Conservation (phyloP, 1,140 invertebrate species). For the Goniozus legneri region DNA sequence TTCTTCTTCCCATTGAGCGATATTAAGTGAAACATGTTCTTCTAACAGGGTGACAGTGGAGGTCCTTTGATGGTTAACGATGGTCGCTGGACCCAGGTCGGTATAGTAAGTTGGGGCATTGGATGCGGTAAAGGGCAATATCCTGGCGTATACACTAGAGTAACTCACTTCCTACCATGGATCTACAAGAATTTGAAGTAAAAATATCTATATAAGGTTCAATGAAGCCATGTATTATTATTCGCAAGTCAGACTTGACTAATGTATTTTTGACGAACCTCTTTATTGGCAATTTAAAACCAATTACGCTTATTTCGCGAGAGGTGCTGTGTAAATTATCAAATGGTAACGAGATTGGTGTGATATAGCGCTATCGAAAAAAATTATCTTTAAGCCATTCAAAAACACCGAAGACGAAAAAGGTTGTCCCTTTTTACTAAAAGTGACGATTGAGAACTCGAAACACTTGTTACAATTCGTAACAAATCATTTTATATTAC, state of each 20-base stretch:
- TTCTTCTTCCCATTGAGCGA: neutral
- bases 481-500: conserved; percentile 38
- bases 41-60: conserved; percentile 81
- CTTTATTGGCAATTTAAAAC: conserved; percentile 13
- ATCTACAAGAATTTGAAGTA: conserved; percentile 69
- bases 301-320: conserved; percentile 5
- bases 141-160: conserved; percentile 83
- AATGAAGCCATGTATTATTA: neutral
- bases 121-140: conserved; percentile 88
- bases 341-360: too few relatives aligned
- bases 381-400: too few relatives aligned
- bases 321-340: neutral
- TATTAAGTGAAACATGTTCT: conserved; percentile 4
- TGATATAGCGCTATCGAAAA: too few relatives aligned
- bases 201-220: neutral
- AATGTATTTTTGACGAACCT: neutral
- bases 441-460: too few relatives aligned
- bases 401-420: too few relatives aligned
- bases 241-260: neutral
- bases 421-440: too few relatives aligned
- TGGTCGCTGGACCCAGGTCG: conserved; percentile 78
- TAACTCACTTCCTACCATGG: conserved; percentile 75
- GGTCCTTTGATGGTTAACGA: conserved; percentile 83
- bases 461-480: conserved; percentile 14
- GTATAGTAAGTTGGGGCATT: conserved; percentile 91